These are phyloP conservation scores for Characodon lateralis DNA, from an alignment of 2,797 vertebrate genomes.

Conservation along the genomic window DNA sequence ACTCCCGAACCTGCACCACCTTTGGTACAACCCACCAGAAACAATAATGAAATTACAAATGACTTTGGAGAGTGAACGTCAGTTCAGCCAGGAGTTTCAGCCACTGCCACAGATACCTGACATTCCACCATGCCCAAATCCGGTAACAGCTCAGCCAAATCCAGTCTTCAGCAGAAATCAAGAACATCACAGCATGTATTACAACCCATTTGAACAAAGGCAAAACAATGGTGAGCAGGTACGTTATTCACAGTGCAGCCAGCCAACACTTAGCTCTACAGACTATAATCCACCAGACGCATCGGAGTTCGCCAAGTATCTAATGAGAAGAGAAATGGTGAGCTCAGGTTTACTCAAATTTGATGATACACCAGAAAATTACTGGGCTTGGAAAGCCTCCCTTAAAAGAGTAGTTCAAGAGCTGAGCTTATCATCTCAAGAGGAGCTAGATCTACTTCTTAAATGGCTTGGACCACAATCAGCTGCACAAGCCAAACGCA, in stretches of 20 bases:
- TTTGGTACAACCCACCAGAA: background rate
- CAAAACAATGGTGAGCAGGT: background rate
- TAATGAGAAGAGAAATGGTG: background rate
- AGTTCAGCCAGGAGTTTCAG: background rate
- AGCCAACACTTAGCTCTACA: background rate
- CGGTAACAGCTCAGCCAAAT: background rate
- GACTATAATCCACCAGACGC: background rate
- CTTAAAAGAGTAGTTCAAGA: too few species aligned
- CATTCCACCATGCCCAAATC: background rate
- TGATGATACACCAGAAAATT: background rate
- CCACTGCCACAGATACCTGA: background rate
- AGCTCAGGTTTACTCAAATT: background rate
- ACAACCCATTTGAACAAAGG: background rate
- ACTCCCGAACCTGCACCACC: background rate
- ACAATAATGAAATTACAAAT: background rate
- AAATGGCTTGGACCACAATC: slow-evolving; percentile 4
- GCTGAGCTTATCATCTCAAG: background rate
- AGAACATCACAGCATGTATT: background rate
- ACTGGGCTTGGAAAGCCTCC: too few species aligned
- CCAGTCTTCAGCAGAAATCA: background rate
- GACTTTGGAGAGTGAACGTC: background rate
- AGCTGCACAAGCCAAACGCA: background rate
- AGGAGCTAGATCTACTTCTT: background rate
- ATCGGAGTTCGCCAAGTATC: background rate
- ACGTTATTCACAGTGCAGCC: background rate